Evolutionary conservation across 2,888 invertebrate species (phyloP).

Genomic region (Rhagophthalmus giganteus): DNA sequence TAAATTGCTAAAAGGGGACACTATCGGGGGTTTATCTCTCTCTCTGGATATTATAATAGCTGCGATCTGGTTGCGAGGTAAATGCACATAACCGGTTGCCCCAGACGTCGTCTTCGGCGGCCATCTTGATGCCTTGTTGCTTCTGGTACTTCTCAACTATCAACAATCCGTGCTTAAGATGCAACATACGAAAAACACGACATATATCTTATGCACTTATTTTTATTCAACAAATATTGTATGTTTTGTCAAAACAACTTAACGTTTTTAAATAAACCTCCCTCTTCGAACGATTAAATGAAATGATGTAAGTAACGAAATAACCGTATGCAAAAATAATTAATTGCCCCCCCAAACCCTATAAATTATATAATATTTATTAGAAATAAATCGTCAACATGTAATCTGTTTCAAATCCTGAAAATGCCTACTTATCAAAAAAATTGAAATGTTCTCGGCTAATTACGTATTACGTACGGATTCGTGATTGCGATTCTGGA

Average conservation of each 20-base stretch:
- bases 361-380: too few relatives aligned
- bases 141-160: slow-evolving; percentile 22
- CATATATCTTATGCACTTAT: slow-evolving; percentile 7
- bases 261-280: too few relatives aligned
- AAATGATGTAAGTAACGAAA: neutral
- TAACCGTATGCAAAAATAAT: too few relatives aligned
- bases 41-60: slow-evolving; percentile 54
- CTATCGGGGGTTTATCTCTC: slow-evolving; percentile 53
- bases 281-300: too few relatives aligned
- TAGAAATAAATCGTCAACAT: too few relatives aligned
- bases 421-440: too few relatives aligned
- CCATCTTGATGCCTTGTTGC: slow-evolving; percentile 48
- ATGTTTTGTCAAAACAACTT: too few relatives aligned
- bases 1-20: slow-evolving; percentile 58
- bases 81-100: slow-evolving; percentile 56
- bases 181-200: slow-evolving; percentile 6
- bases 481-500: neutral
- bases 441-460: too few relatives aligned
- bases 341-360: too few relatives aligned
- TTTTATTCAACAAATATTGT: too few relatives aligned
- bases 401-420: too few relatives aligned
- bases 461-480: too few relatives aligned
- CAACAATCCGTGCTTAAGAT: neutral
- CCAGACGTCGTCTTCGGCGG: slow-evolving; percentile 48
- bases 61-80: slow-evolving; percentile 52